phyloP scores from a whole-genome alignment of 1,140 invertebrate species.

The Tetranychus cinnabarinus region DNA sequence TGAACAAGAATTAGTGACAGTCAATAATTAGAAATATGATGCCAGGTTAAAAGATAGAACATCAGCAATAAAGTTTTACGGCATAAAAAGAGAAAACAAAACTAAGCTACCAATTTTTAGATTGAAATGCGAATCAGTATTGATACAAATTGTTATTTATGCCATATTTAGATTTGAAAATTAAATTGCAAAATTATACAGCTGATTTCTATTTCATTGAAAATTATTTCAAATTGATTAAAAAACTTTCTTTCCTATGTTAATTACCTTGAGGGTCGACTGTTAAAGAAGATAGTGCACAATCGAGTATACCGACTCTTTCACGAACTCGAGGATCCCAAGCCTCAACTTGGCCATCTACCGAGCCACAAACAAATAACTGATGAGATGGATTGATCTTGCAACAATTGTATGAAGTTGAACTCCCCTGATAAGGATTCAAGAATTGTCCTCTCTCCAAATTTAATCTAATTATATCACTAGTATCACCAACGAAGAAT shows the following conservation, averaged over 20 bases:
- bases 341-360: conserved; percentile 73
- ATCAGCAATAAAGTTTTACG: too few relatives aligned
- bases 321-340: conserved; percentile 69
- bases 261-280: conserved; percentile 21
- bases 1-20: not conserved
- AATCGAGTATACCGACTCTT: conserved; percentile 56
- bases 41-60: too few relatives aligned
- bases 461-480: conserved; percentile 83
- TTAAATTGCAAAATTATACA: too few relatives aligned
- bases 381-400: conserved; percentile 70
- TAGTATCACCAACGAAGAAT: conserved; percentile 68
- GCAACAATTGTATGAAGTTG: conserved; percentile 56
- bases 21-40: too few relatives aligned
- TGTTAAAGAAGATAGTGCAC: conserved; percentile 42
- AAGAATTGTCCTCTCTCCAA: conserved; percentile 83
- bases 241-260: not conserved
- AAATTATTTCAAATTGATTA: too few relatives aligned
- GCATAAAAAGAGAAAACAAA: too few relatives aligned
- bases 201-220: too few relatives aligned
- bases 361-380: conserved; percentile 62
- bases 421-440: conserved; percentile 47
- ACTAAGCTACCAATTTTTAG: too few relatives aligned
- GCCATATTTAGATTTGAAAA: too few relatives aligned
- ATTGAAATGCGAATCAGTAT: too few relatives aligned
- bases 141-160: too few relatives aligned